Conservation (phyloP, 2,797 vertebrate genomes). For the Falco biarmicus region DNA sequence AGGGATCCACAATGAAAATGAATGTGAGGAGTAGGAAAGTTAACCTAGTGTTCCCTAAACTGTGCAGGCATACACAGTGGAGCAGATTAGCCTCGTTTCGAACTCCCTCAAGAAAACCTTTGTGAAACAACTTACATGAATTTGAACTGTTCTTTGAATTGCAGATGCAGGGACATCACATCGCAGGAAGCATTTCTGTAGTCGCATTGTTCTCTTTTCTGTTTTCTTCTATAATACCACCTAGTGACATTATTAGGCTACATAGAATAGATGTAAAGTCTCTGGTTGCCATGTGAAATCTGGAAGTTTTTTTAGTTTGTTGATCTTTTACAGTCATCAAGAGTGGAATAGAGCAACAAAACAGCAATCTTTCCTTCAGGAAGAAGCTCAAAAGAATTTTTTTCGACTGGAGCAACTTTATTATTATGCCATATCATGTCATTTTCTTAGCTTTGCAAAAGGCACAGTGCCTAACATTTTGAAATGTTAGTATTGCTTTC, state of each 20-base stretch:
- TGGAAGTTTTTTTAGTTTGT: slow-evolving; percentile 13
- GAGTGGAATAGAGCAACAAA: slow-evolving; percentile 19
- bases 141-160: slow-evolving; percentile 48
- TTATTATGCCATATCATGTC: slow-evolving; percentile 25
- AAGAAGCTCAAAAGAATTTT: slow-evolving; percentile 55
- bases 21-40: neutral
- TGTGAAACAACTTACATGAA: neutral
- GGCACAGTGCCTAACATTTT: slow-evolving; percentile 35
- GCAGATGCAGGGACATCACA: slow-evolving; percentile 16
- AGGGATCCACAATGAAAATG: neutral
- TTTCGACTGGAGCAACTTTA: slow-evolving; percentile 26
- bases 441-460: slow-evolving; percentile 52
- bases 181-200: neutral
- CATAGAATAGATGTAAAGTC: slow-evolving; percentile 8
- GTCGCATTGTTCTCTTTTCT: slow-evolving; percentile 1
- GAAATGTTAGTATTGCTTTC: slow-evolving; percentile 44
- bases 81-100: neutral
- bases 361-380: slow-evolving; percentile 7
- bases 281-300: neutral
- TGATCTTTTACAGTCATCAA: slow-evolving; percentile 31
- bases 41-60: neutral
- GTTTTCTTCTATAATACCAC: neutral
- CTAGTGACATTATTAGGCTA: slow-evolving; percentile 65
- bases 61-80: neutral
- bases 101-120: neutral